Percentiles rank a stretch among this genome's conserved stretches.
These are phyloP conservation scores for Pseudomyrmex concolor DNA, from an alignment of 1,140 invertebrate genomes.

Conservation along the genomic window DNA sequence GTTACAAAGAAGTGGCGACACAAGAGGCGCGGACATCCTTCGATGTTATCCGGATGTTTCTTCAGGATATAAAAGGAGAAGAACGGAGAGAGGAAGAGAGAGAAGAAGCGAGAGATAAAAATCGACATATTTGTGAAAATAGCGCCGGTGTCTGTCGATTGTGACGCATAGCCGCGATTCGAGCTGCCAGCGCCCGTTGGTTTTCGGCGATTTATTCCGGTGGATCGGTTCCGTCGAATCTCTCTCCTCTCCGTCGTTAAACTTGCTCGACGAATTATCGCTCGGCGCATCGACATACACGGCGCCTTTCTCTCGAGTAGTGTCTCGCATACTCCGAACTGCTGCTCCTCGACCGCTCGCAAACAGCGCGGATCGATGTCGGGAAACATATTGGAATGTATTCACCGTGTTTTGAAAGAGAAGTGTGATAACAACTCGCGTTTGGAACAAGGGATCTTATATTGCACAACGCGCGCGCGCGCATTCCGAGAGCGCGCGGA, in stretches of 20 bases:
- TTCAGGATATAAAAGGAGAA: background rate
- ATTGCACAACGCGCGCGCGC: too few relatives aligned
- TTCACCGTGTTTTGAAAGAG: constrained; percentile 16
- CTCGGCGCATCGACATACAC: constrained; percentile 3
- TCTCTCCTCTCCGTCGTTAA: constrained; percentile 30
- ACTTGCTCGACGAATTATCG: constrained; percentile 55
- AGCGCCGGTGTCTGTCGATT: background rate
- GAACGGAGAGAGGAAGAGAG: background rate
- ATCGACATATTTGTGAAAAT: constrained; percentile 43
- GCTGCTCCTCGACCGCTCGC: constrained; percentile 13
- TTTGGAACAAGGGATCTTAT: background rate
- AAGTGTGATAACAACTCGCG: constrained; percentile 13
- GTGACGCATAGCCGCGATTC: constrained; percentile 46
- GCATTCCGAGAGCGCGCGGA: background rate
- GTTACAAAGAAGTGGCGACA: constrained; percentile 3
- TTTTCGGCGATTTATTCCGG: constrained; percentile 57
- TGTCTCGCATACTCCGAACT: background rate
- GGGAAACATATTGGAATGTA: constrained; percentile 34
- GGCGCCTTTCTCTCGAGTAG: constrained; percentile 37
- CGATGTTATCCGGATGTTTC: background rate
- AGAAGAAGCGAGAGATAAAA: background rate
- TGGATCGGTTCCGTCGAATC: constrained; percentile 14
- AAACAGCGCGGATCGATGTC: constrained; percentile 15
- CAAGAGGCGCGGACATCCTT: background rate
- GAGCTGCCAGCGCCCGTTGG: constrained; percentile 32